Evolutionary conservation across 2,113 vertebrate genomes (phyloP), one percentile per base, ranked within the genome.

Genomic region (Electrona antarctica): DNA sequence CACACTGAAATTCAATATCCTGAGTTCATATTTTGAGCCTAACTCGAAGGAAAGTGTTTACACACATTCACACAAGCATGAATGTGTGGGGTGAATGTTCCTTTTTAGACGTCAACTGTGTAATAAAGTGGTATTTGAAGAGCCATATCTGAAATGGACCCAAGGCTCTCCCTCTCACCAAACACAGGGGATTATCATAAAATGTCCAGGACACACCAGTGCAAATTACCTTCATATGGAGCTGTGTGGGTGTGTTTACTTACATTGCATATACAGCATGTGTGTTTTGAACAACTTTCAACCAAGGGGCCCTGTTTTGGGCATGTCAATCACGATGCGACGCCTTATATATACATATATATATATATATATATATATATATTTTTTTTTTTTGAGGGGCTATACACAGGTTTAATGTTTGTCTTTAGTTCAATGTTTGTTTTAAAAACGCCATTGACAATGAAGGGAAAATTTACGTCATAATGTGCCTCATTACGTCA

Each of bases 1-100:
- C 62, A 8, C 41, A 15, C 33, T 46, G 12, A 48, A 33, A 74
- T 78, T 71, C 78, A 83, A 86, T 86, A 84, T 87, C 84, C 85
- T 88, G 81, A 60, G 58, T 2, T 51, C n/a, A 7, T 69, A 51
- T 75, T 13, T 67, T 7, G 7, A 33, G 69, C 12, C 60, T 71
- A 48, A 15, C 3, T 15, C 47, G 13, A 15, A 45, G 33, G 47
- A 69, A 61, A 56, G 50, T 86, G 71, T 80, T 78, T 74, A 67
- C 66, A 68, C 64, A 60, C 8, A 7, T 74, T 64, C 66, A 68
- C 64, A 60, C 8, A 7, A 47, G 61, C 41, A 29, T 48, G 33
- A 54, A 11, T 15, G 61, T 68, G 62, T 28, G 9, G 15, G 47
- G 21, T 57, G 2, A 15, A 56, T 47, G 47, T 33, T 49, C 7